Evolutionary conservation across 2,888 invertebrate genomes (phyloP).

Genomic region (Drosophila emarginata): DNA sequence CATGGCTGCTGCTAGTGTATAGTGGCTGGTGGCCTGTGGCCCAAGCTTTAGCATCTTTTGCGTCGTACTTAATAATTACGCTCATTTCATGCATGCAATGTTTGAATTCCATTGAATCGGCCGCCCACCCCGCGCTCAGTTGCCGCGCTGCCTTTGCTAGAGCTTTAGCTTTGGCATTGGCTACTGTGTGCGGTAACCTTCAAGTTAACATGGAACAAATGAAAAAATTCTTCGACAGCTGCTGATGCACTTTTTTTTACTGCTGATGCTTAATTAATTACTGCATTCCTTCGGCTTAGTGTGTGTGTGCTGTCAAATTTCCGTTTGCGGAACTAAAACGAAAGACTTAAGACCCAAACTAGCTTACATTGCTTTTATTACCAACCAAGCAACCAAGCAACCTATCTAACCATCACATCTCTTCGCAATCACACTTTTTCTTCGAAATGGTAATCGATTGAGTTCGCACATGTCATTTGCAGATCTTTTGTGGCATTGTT

Average conservation of each 20-base stretch:
- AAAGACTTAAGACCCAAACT: conserved; percentile 60
- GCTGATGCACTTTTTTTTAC: conserved; percentile 43
- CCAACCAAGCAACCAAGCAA: no score
- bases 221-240: conserved; percentile 72
- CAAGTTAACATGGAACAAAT: conserved; percentile 64
- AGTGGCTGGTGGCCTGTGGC: conserved; percentile 40
- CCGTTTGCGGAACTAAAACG: conserved; percentile 56
- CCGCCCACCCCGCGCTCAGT: conserved; percentile 45
- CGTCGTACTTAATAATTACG: conserved; percentile 73
- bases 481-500: conserved; percentile 68
- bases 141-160: conserved; percentile 14
- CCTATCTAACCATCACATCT: background rate
- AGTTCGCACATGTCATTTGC: conserved; percentile 74
- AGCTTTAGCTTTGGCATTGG: background rate
- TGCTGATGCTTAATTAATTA: conserved; percentile 67
- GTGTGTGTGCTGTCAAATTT: conserved; percentile 42
- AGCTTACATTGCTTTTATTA: conserved; percentile 35
- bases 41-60: conserved; percentile 49
- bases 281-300: conserved; percentile 54
- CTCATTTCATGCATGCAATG: conserved; percentile 78
- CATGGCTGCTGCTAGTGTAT: conserved; percentile 32
- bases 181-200: conserved; percentile 56
- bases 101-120: conserved; percentile 68
- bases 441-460: conserved; percentile 66
- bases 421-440: conserved; percentile 58